A percentile compares a stretch with the other conserved stretches of the same genome.
phyloP scores from a whole-genome alignment of 2,797 vertebrate species.

The Darevskia mixta region DNA sequence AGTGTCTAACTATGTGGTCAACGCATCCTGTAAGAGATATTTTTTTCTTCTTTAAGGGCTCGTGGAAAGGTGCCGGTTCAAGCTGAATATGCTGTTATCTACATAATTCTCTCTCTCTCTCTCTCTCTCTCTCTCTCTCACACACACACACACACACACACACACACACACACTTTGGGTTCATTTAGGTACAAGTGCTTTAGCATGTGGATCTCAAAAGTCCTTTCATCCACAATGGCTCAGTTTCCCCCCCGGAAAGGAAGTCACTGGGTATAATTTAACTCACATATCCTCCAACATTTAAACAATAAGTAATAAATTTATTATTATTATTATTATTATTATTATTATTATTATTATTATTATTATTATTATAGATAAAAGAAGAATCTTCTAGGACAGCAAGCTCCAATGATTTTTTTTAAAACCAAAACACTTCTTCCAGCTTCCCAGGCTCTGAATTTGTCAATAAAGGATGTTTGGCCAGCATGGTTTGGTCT shows the following conservation, averaged over 20 bases:
- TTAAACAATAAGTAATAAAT: too few relatives aligned
- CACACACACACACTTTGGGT: background rate
- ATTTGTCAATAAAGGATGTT: too few relatives aligned
- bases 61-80: slow-evolving; percentile 38
- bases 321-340: too few relatives aligned
- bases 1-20: slow-evolving; percentile 58
- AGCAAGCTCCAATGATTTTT: too few relatives aligned
- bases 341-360: too few relatives aligned
- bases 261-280: slow-evolving; percentile 7
- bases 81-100: slow-evolving; percentile 47
- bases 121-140: background rate
- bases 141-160: background rate
- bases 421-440: too few relatives aligned
- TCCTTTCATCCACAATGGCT: background rate
- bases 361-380: too few relatives aligned
- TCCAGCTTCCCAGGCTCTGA: too few relatives aligned
- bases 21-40: slow-evolving; percentile 41
- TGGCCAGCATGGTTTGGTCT: too few relatives aligned
- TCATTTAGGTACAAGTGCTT: background rate
- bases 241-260: background rate
- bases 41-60: slow-evolving; percentile 6
- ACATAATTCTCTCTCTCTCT: background rate
- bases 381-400: too few relatives aligned
- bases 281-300: background rate
- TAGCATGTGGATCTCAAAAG: slow-evolving; percentile 45